Percentiles rank a stretch among this genome's conserved stretches.
Conservation (phyloP, 2,888 invertebrate species). For the Acronicta leporina region DNA sequence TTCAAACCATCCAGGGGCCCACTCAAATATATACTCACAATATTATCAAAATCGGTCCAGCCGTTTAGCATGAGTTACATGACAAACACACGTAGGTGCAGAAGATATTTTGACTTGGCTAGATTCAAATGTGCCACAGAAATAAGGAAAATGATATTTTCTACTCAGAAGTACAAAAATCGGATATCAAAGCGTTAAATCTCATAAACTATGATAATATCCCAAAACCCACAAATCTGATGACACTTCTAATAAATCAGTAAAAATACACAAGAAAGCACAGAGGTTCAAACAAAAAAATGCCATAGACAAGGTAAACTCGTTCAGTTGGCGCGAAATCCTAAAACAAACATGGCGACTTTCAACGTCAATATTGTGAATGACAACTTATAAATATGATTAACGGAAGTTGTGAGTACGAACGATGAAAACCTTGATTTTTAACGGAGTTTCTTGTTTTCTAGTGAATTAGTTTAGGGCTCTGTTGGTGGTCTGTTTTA, state of each 20-base stretch:
- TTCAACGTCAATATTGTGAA: conserved; percentile 52
- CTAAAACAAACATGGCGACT: conserved; percentile 54
- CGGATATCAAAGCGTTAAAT: background rate
- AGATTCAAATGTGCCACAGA: too few relatives aligned
- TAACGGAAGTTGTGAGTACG: conserved; percentile 41
- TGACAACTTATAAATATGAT: conserved; percentile 17
- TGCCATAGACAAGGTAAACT: conserved; percentile 45
- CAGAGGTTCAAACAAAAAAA: conserved; percentile 44
- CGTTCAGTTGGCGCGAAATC: conserved; percentile 57
- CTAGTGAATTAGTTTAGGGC: conserved; percentile 10
- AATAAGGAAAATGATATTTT: too few relatives aligned
- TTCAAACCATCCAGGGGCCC: too few relatives aligned
- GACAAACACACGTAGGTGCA: too few relatives aligned
- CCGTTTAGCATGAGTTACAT: too few relatives aligned
- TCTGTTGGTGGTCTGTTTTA: conserved; percentile 41
- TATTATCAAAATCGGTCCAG: too few relatives aligned
- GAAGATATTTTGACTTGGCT: too few relatives aligned
- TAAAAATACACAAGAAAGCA: conserved; percentile 9
- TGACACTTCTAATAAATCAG: conserved; percentile 16
- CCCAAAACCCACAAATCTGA: conserved; percentile 16
- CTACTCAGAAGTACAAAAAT: too few relatives aligned
- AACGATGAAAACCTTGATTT: conserved; percentile 34
- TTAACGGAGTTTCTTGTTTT: conserved; percentile 42
- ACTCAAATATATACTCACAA: too few relatives aligned
- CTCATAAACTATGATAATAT: too few relatives aligned